Evolutionary conservation across 92 coral and sea anemone genomes (phyloP), one percentile per base, ranked within the genome.

Genomic region (Paragorgia papillata): DNA sequence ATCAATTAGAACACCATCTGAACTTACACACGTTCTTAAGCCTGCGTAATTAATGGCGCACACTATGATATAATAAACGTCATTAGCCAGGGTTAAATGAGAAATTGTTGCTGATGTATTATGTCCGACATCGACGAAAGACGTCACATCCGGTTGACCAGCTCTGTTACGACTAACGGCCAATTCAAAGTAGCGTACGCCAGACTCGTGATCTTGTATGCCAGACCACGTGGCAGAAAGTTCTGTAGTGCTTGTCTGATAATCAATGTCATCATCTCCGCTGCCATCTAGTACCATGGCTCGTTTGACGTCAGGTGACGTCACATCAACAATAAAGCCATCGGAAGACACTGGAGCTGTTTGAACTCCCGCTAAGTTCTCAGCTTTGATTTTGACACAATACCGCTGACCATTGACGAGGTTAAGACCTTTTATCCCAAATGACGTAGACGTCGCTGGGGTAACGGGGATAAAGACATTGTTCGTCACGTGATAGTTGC

Each of bases 371-470:
- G 98, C 98, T 74, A 79, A 80, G 83, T 94, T 94, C 25, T 79
- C 80, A 4, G 98, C 98, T 73, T 94, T 88, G 51, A 94, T 79
- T 74, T 94, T 94, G 46, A 90, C 81, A 43, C 98, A 94, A 55
- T 94, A 94, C 53, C 89, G 82, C 61, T 94, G 98, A 19, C 98
- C 98, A 28, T 88, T 94, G 27, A 87, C 89, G n/a, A 94, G 89
- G 24, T 79, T 84, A 24, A 83, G 61, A 40, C 88, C 86, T 32
- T 76, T 25, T 41, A 90, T 49, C 9, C 37, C 49, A 56, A 90
- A 83, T 3, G 97, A 84, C 15, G 89, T 90, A 30, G 94, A 75
- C n/a, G 53, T 62, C 0, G 98, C 79, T 48, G 98, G 98, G 3
- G 55, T 22, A 1, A 84, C 82, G 19, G 79, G 80, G 26, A 90